Evolutionary conservation across 2,797 vertebrate species (phyloP).

Genomic region (Hippoglossus hippoglossus): DNA sequence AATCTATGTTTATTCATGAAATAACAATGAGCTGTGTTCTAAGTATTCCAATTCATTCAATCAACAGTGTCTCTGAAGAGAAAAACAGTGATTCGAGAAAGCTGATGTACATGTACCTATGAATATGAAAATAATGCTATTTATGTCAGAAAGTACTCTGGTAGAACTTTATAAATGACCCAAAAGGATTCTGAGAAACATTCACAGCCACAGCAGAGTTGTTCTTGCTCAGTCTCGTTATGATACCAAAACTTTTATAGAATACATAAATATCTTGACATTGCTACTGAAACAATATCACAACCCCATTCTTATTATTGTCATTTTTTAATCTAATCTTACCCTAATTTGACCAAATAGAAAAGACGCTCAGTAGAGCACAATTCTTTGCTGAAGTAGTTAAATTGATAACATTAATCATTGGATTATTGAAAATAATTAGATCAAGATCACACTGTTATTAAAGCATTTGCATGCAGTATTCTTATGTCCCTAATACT

Average conservation of each 20-base stretch:
- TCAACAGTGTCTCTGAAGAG: slow-evolving; percentile 75
- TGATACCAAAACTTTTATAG: not conserved
- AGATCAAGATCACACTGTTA: not conserved
- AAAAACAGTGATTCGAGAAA: slow-evolving; percentile 72
- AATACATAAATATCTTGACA: not conserved
- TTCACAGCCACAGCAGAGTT: no score
- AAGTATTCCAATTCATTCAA: slow-evolving; percentile 81
- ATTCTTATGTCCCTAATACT: not conserved
- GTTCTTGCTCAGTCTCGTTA: no score
- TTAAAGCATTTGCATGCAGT: not conserved
- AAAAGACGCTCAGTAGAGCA: not conserved
- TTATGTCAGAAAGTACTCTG: slow-evolving; percentile 40
- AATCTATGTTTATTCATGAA: slow-evolving; percentile 84
- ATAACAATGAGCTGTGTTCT: slow-evolving; percentile 73
- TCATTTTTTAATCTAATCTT: no score
- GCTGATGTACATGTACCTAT: slow-evolving; percentile 43
- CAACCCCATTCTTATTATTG: no score
- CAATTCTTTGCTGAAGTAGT: not conserved
- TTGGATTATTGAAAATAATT: not conserved
- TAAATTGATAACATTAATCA: not conserved
- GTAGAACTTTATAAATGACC: no score
- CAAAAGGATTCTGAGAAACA: no score
- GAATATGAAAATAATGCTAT: slow-evolving; percentile 42
- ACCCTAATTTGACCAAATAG: not conserved
- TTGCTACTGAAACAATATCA: not conserved